These are phyloP conservation scores for Drosophila tani DNA, from an alignment of 1,140 invertebrate species.

Conservation along the genomic window DNA sequence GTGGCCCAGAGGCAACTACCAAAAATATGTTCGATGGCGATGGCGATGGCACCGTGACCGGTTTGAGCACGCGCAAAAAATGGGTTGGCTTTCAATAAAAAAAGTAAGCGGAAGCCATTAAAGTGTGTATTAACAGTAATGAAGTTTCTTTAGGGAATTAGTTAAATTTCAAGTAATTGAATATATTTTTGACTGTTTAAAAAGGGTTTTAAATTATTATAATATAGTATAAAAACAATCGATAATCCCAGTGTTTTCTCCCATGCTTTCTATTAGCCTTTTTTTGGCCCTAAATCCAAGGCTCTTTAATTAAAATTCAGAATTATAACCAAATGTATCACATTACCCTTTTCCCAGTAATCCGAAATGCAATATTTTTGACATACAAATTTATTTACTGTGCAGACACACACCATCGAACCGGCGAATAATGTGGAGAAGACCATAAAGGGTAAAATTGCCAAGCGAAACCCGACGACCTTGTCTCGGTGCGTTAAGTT, in stretches of 20 bases:
- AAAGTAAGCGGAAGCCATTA: not conserved
- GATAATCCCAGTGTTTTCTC: too few relatives aligned
- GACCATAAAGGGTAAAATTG: slow-evolving; percentile 52
- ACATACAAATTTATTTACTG: slow-evolving; percentile 1
- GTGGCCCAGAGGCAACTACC: slow-evolving; percentile 53
- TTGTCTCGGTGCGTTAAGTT: slow-evolving; percentile 69
- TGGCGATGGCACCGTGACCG: slow-evolving; percentile 38
- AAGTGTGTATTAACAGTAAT: too few relatives aligned
- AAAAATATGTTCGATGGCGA: slow-evolving; percentile 40
- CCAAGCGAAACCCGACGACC: slow-evolving; percentile 66
- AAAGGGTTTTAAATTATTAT: too few relatives aligned
- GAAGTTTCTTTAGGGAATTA: too few relatives aligned
- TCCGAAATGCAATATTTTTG: slow-evolving; percentile 5
- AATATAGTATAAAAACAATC: too few relatives aligned
- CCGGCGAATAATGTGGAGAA: slow-evolving; percentile 2
- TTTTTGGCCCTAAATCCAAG: too few relatives aligned
- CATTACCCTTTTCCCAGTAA: not conserved
- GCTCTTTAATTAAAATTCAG: not conserved
- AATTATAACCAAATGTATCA: not conserved
- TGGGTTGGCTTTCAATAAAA: not conserved
- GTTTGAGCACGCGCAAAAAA: not conserved
- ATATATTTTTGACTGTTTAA: too few relatives aligned
- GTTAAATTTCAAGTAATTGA: too few relatives aligned
- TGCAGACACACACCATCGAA: slow-evolving; percentile 8
- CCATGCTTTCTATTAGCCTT: too few relatives aligned